Base-by-base conservation (phyloP, 37 sponge, comb jelly and placozoan species). In the Haliclona indistincta region DNA sequence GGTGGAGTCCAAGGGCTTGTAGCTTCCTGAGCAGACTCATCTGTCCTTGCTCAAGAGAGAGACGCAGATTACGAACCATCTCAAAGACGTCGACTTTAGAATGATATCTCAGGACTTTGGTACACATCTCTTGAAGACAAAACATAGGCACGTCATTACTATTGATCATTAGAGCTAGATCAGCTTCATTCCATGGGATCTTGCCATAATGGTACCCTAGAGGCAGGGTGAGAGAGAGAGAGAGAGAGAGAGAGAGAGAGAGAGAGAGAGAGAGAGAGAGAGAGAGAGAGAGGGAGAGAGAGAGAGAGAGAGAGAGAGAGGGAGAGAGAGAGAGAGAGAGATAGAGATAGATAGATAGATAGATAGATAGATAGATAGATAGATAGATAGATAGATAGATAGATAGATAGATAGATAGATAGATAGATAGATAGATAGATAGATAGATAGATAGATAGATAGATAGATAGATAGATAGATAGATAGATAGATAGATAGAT, bases 1-100 rank as follows among this genome's bases (percentile, higher is more conserved):
- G 71, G 38, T 85, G 86, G 33, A 85, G 74, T 33, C 86, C 86
- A 25, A 85, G 79, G 3, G 86, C 86, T 43, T 85, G 86, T 7
- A 85, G 86, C 38, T 79, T 85, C 74, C 73, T 85, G 39, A 85
- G 86, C 7, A 85, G 65, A 17, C 63, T 3, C 2, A 41, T 34
- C 43, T 78, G 54, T 0, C 86, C 86, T 37, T 73, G 74, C 29
- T 73, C 69, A 53, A 85, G 11, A 3, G 79, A 74, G 1, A 85
- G 79, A 61, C 78, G 71, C 63, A 85, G 60, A 47, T 79, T 68
- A 37, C 66, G 63, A 23, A 85, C 86, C 74, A 85, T 73, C 30
- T 85, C 79, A 78, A 85, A 85, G 36, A 85, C 86, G 53, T 85
- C 86, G 19, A 42, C 37, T 73, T 85, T 85, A 6, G 41, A 35